Percentiles rank a stretch among this genome's conserved stretches.
Conservation (phyloP, 2,888 invertebrate genomes). For the Hymenopus coronatus region DNA sequence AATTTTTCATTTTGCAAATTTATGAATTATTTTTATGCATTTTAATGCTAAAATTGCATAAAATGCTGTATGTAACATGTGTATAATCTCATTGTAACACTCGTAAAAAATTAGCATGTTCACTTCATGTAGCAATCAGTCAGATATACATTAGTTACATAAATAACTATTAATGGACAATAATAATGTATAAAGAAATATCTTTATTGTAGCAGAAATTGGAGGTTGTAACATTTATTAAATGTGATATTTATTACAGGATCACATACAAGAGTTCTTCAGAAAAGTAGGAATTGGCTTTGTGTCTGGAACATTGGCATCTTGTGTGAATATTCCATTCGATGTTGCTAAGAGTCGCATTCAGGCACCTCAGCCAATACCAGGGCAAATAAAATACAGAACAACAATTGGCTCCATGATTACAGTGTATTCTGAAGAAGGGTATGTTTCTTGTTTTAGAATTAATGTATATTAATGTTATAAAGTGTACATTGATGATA, state of each 20-base stretch:
- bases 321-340: conserved; percentile 88
- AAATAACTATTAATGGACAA: neutral
- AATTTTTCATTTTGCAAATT: no score
- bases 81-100: no score
- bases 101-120: no score
- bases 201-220: neutral
- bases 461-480: no score
- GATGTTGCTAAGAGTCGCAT: conserved; percentile 95
- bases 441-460: conserved; percentile 54
- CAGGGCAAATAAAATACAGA: conserved; percentile 72
- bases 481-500: no score
- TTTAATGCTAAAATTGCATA: no score
- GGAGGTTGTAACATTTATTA: neutral
- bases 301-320: conserved; percentile 81
- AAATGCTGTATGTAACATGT: no score
- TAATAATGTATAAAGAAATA: no score
- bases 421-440: conserved; percentile 82
- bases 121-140: no score
- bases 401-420: conserved; percentile 70
- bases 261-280: conserved; percentile 65
- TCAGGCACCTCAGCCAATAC: conserved; percentile 82
- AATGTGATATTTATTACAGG: conserved; percentile 49
- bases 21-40: no score
- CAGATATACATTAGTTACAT: no score
- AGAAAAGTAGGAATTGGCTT: conserved; percentile 82